Evolutionary conservation across 1,140 invertebrate genomes (phyloP), one percentile per base, ranked within the genome.

Genomic region (Aphaenogaster floridana): DNA sequence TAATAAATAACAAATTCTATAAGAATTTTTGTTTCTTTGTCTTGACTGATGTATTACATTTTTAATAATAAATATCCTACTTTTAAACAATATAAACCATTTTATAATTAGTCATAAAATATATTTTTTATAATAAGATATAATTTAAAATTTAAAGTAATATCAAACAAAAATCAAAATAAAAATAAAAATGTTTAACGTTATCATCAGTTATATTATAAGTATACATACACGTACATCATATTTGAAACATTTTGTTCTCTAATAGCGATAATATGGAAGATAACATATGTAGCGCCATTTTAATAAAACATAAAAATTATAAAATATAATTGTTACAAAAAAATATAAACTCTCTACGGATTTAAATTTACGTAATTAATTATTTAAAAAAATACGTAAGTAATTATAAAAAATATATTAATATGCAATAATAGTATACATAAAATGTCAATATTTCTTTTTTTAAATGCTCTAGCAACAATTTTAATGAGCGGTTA

Each of bases 261-360:
- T 45, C 13, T 9, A 6, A 8, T 36, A 59, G 13, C 0, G 36
- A 15, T 48, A 83, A 83, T 59, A 59, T 45, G 5, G 1, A 39
- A 15, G n/a, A 50, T 7, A 42, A 45, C 1, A 36, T 39, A 42
- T 76, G n/a, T 84, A 83, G 8, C 4, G 36, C 8, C 13, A 50
- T 77, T 77, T 77, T 63, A 13, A 50, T 0, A 85, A 36, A 52
- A 64, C 2, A 28, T 21, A 66, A 48, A 79, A 72, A 42, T 21
- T 39, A n/a, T 13, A 63, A 78, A 45, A 63, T n/a, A 61, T 48
- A 7, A 34, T 61, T 28, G 2, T 74, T 28, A 77, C 5, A 45
- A 34, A 61, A 45, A 15, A 7, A 45, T 61, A 61, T 45, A 61
- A 42, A 77, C 4, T 42, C 3, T n/a, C 2, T 39, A 57, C 21